Evolutionary conservation across 2,113 vertebrate species (phyloP), one percentile per base, ranked within the genome.

Genomic region (Passer montanus): DNA sequence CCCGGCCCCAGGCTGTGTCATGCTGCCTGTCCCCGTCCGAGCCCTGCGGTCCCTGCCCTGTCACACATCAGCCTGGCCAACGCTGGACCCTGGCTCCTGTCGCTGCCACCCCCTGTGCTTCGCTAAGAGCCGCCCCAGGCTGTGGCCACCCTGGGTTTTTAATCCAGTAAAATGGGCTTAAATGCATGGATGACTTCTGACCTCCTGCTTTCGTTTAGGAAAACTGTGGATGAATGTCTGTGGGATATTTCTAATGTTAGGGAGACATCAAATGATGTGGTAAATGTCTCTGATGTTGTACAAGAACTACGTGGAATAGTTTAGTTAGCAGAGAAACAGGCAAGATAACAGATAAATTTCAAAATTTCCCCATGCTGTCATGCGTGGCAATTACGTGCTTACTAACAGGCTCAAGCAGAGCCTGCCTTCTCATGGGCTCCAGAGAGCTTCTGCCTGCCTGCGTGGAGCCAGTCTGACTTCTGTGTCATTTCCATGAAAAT

Each of bases 71-170:
- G 20, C 47, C 72, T 1, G 2, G 19, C 43, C 21, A 14, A 2
- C 1, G 3, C 55, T 9, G 9, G 12, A 64, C 11, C 15, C 11
- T 0, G 1, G 8, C 41, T 49, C 10, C 2, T 19, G 15, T 11
- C 15, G 31, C 9, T 43, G 76, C 63, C 33, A 60, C 10, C 17
- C 19, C 13, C 33, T 72, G 31, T 1, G 4, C 76, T 53, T 55
- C 58, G 28, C 19, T 0, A 4, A 47, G 53, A 68, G 9, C 24
- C 31, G 9, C 24, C 31, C 28, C 44, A 19, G 19, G 22, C 3
- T 37, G 1, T 1, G 5, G 14, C 35, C 6, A 2, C 21, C 9
- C 23, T 28, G 33, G 2, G 13, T 24, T 90, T 87, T 41, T 53
- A 49, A 50, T 24, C 23, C 16, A 24, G 18, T 35, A 44, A 84